Conservation (phyloP, 1,140 invertebrate genomes). For the Brachionus asplanchnoidis region DNA sequence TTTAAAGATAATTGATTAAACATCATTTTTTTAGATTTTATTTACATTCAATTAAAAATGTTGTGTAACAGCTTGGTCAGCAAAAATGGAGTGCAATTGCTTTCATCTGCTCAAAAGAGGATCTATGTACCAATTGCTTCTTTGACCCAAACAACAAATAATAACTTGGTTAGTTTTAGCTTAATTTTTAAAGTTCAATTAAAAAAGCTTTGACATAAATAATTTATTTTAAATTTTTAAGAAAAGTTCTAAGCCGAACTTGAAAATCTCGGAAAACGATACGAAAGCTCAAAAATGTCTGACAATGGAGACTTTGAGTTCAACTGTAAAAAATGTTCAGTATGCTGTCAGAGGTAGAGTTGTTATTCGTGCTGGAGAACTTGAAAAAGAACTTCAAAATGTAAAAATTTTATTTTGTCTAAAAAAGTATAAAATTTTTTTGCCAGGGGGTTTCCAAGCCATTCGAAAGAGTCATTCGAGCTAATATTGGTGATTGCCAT, state of each 20-base stretch:
- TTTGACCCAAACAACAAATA: not conserved
- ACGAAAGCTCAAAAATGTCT: not conserved
- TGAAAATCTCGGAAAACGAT: not conserved
- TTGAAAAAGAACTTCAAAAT: conserved; percentile 62
- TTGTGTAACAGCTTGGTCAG: not conserved
- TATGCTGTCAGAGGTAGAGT: conserved; percentile 89
- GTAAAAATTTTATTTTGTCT: conserved; percentile 46
- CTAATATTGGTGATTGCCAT: conserved; percentile 97
- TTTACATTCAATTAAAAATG: not conserved
- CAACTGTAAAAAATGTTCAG: conserved; percentile 83
- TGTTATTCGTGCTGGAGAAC: conserved; percentile 68
- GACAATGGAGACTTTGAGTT: conserved; percentile 77
- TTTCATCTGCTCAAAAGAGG: not conserved
- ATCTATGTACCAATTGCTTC: not conserved
- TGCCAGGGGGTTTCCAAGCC: conserved; percentile 53
- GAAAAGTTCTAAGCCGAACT: not conserved
- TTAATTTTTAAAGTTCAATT: not conserved
- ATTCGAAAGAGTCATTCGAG: conserved; percentile 68
- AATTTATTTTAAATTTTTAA: not conserved
- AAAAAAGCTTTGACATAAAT: not conserved
- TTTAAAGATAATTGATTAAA: not conserved
- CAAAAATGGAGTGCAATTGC: not conserved
- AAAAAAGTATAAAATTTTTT: not conserved
- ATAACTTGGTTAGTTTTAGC: not conserved
- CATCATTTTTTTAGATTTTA: not conserved